These are phyloP conservation scores for Apodemia zela DNA, from an alignment of 2,888 invertebrate genomes.

Conservation along the genomic window DNA sequence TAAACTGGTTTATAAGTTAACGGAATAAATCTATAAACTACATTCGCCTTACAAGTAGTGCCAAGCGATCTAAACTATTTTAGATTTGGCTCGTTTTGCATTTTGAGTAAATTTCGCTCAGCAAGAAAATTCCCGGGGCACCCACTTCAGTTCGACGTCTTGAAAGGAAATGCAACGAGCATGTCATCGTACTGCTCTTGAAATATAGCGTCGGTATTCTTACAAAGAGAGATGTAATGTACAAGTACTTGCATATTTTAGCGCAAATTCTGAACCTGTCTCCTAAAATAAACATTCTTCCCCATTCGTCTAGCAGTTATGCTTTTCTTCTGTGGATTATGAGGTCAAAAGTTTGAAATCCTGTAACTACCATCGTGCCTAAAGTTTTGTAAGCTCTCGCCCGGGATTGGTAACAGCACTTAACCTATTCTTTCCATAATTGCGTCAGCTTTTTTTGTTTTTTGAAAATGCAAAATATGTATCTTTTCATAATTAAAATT, in stretches of 20 bases:
- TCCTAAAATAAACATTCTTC: not conserved
- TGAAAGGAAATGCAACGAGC: constrained; percentile 31
- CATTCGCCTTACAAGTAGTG: constrained; percentile 2
- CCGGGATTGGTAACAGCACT: no score
- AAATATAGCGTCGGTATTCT: constrained; percentile 8
- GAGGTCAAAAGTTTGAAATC: no score
- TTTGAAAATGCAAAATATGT: no score
- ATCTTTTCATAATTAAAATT: no score
- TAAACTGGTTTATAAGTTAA: not conserved
- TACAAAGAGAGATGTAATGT: not conserved
- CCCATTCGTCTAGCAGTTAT: not conserved
- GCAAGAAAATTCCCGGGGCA: constrained; percentile 29
- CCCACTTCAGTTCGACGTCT: constrained; percentile 31
- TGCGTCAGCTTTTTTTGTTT: no score
- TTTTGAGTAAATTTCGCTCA: constrained; percentile 29
- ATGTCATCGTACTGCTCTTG: constrained; percentile 23
- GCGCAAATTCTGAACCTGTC: not conserved
- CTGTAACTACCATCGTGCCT: no score
- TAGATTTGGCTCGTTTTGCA: constrained; percentile 27
- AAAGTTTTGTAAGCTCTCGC: no score
- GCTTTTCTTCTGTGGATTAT: no score
- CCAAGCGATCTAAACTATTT: constrained; percentile 15
- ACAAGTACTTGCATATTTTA: not conserved
- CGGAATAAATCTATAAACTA: constrained; percentile 10
- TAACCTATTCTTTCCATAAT: no score